Base-by-base conservation (phyloP, 2,113 vertebrate genomes). In the Motacilla alba region DNA sequence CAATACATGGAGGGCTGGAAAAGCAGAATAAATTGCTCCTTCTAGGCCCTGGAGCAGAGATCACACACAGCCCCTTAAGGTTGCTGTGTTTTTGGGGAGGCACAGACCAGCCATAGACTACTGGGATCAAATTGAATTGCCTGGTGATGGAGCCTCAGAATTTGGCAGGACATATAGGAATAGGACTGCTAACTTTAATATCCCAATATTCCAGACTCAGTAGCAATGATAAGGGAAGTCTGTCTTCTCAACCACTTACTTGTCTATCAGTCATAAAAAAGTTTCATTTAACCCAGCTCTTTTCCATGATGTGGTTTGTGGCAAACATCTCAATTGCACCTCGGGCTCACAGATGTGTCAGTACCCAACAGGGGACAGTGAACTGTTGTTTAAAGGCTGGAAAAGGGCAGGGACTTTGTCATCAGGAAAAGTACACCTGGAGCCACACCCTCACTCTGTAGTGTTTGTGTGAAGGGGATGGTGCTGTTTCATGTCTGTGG, bases 361-460 rank as follows among this genome's bases (percentile, higher is more conserved):
- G 28, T 26, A 16, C 31, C 16, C 16, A 56, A 3, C 3, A 93
- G 67, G 44, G 74, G 31, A 90, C 84, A 69, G 13, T 64, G 92
- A 87, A 37, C 78, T 68, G 31, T 60, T 77, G 35, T 27, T 7
- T 27, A 74, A 94, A 58, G 46, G 28, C 62, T 91, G 53, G 73
- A 47, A 46, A 84, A 64, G 60, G 56, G 41, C 63, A 88, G 76
- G 88, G 89, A 96, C 92, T 96, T 88, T 58, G 74, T 85, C 46
- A 88, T 73, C 44, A 52, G 67, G 80, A 75, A 64, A 82, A 33
- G 22, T 22, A 12, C 66, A 68, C 81, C 69, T 85, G 70, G 31
- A 90, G 21, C 87, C 85, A 80, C 94, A 80, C 78, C 91, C 26
- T 39, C 27, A 10, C 55, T 62, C 53, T 35, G 33, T 6, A 44